phyloP scores from a whole-genome alignment of 2,888 invertebrate species.

The Agriopis marginaria region DNA sequence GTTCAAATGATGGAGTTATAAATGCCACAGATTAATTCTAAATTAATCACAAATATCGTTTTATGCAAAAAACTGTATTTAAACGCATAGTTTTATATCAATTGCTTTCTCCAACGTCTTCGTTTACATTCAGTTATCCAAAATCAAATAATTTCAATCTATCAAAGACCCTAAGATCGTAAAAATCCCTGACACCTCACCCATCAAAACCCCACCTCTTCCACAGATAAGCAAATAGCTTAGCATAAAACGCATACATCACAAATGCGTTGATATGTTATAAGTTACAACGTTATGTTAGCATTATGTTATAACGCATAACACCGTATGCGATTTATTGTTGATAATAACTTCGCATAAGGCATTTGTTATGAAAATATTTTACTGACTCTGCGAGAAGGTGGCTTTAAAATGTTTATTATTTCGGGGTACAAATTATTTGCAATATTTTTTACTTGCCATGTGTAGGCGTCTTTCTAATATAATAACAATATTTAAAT shows the following conservation, averaged over 20 bases:
- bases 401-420: slow-evolving; percentile 58
- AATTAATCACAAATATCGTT: no score
- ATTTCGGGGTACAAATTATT: slow-evolving; percentile 12
- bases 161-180: slow-evolving; percentile 7
- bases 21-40: no score
- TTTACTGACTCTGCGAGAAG: slow-evolving; percentile 56
- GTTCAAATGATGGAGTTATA: no score
- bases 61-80: no score
- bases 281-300: slow-evolving; percentile 21
- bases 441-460: slow-evolving; percentile 8
- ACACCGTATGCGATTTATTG: slow-evolving; percentile 72
- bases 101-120: not conserved
- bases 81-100: not conserved
- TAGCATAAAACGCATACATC: slow-evolving; percentile 36
- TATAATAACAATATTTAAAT: no score
- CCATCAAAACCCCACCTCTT: slow-evolving; percentile 17
- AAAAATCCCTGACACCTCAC: slow-evolving; percentile 12
- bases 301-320: slow-evolving; percentile 29
- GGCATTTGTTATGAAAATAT: slow-evolving; percentile 77
- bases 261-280: slow-evolving; percentile 41
- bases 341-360: slow-evolving; percentile 68
- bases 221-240: slow-evolving; percentile 35
- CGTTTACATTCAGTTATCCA: not conserved
- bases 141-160: slow-evolving; percentile 2
- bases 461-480: not conserved